phyloP scores from a whole-genome alignment of 2,888 invertebrate species.

The Galeruca laticollis region DNA sequence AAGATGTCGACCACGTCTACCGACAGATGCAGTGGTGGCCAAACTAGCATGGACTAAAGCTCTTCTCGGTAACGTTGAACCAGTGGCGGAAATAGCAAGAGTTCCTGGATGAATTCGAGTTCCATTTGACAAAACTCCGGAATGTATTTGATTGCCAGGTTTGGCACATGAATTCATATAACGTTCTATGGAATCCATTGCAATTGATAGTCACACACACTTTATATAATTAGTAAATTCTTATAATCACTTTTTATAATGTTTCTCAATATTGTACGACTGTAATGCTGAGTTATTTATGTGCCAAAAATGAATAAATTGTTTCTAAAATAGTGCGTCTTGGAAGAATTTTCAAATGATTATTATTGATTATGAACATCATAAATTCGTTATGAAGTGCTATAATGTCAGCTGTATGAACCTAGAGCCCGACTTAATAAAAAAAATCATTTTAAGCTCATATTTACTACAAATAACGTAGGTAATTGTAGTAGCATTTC shows the following conservation, averaged over 20 bases:
- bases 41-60: constrained; percentile 84
- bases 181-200: constrained; percentile 86
- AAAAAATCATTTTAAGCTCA: no score
- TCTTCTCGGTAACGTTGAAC: constrained; percentile 68
- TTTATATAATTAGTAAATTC: not conserved
- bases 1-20: constrained; percentile 84
- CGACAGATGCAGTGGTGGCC: constrained; percentile 77
- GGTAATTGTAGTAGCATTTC: no score
- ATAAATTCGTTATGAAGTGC: no score
- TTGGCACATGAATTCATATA: constrained; percentile 75
- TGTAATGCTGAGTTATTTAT: no score
- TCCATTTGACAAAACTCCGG: constrained; percentile 24
- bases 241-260: not conserved
- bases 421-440: no score
- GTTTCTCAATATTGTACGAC: not conserved
- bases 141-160: constrained; percentile 29
- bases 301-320: no score
- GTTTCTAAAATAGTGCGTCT: no score
- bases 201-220: constrained; percentile 42
- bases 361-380: no score
- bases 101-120: constrained; percentile 21
- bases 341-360: no score
- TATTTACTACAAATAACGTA: no score
- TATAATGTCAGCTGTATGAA: no score
- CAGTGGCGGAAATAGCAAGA: constrained; percentile 24